Evolutionary conservation across 2,113 vertebrate species (phyloP).

Genomic region (Xenopus tropicalis): DNA sequence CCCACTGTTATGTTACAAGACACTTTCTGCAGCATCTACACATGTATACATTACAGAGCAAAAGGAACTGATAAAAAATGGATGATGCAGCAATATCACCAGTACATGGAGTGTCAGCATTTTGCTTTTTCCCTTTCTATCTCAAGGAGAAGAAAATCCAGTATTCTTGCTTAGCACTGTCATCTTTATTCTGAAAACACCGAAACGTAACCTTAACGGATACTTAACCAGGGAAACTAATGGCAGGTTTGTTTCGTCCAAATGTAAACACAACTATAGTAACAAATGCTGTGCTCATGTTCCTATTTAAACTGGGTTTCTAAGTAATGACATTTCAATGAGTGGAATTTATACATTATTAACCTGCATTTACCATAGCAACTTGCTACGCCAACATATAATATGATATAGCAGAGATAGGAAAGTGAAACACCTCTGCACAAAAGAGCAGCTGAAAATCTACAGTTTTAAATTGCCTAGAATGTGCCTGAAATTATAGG

Average conservation of each 20-base stretch:
- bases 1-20: too few species aligned
- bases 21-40: background rate
- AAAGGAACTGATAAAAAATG: background rate
- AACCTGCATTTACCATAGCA: slow-evolving; percentile 13
- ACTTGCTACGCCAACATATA: slow-evolving; percentile 5
- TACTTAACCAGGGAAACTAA: slow-evolving; percentile 7
- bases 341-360: slow-evolving; percentile 21
- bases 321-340: slow-evolving; percentile 2
- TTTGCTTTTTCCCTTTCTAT: background rate
- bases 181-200: background rate
- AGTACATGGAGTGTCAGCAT: too few species aligned
- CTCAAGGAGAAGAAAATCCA: background rate
- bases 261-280: slow-evolving; percentile 2
- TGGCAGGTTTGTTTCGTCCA: background rate
- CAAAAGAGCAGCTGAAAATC: background rate
- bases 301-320: slow-evolving; percentile 21
- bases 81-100: background rate
- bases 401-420: background rate
- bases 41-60: background rate
- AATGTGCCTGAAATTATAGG: too few species aligned
- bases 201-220: background rate
- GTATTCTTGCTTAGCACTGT: background rate
- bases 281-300: slow-evolving; percentile 1
- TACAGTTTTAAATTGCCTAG: too few species aligned
- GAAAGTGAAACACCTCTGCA: background rate